Percentiles rank a stretch among this genome's conserved stretches.
These are phyloP conservation scores for Luidia sarsii DNA, from an alignment of 53 echinoderm and acorn worm genomes.

Conservation along the genomic window DNA sequence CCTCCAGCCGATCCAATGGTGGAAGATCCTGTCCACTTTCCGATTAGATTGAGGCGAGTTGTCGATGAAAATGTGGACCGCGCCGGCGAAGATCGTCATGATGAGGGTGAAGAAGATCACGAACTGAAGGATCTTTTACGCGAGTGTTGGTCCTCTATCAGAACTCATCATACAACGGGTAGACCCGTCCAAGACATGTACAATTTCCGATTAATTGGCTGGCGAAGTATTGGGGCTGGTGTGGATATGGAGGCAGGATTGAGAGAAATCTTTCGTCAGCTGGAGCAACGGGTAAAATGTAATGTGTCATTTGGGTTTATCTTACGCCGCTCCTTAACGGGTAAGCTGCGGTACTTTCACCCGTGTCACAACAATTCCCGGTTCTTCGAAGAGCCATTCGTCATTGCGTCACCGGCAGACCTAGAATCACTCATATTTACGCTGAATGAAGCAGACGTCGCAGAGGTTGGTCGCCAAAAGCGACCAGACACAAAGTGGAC, in stretches of 20 bases:
- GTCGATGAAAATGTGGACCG: neutral
- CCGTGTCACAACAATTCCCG: slow-evolving; percentile 43
- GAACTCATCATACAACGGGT: too few species aligned
- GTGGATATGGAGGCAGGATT: neutral
- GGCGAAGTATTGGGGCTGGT: neutral
- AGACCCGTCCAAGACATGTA: slow-evolving; percentile 4
- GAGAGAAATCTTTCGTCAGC: neutral
- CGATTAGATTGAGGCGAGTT: too few species aligned
- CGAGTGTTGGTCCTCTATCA: slow-evolving; percentile 19
- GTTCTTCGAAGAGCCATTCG: too few species aligned
- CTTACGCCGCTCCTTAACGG: slow-evolving; percentile 41
- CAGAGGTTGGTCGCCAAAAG: too few species aligned
- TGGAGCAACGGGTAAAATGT: slow-evolving; percentile 10
- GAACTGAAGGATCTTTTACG: neutral
- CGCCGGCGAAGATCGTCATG: neutral
- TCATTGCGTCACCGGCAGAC: too few species aligned
- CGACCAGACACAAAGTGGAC: too few species aligned
- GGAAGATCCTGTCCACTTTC: neutral
- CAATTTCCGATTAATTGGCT: slow-evolving; percentile 13
- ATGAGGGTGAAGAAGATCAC: neutral
- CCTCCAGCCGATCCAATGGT: neutral
- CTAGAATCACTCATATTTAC: too few species aligned
- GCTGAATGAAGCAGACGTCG: too few species aligned
- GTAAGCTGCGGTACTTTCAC: slow-evolving; percentile 46
- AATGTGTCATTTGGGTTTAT: slow-evolving; percentile 53